Percentiles rank a stretch among this genome's conserved stretches.
Conservation (phyloP, 2,797 vertebrate genomes). For the Manis pentadactyla region DNA sequence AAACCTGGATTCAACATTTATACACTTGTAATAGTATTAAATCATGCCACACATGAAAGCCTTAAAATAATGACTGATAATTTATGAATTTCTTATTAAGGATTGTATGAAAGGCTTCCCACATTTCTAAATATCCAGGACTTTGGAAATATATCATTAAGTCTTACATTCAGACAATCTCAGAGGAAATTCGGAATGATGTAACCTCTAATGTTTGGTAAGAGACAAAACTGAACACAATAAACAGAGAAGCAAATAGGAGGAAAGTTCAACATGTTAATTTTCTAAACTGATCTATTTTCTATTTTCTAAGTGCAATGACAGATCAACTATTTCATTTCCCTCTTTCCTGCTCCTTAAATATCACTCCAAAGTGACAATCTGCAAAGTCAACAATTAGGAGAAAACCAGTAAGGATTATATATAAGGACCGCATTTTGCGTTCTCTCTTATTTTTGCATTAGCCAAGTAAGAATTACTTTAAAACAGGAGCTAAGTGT, state of each 20-base stretch:
- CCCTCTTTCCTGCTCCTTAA: not conserved
- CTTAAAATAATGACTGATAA: not conserved
- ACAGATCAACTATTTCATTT: not conserved
- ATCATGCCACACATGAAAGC: not conserved
- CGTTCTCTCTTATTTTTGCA: not conserved
- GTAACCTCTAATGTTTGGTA: not conserved
- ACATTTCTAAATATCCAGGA: not conserved
- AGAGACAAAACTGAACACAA: not conserved
- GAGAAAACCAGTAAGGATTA: not conserved
- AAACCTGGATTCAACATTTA: not conserved
- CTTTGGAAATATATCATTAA: not conserved
- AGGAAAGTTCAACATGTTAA: not conserved
- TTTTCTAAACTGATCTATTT: not conserved
- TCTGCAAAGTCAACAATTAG: not conserved
- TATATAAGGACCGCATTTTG: not conserved
- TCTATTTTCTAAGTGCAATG: not conserved
- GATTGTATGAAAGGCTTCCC: not conserved
- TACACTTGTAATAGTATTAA: not conserved
- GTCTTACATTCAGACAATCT: not conserved
- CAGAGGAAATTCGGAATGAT: not conserved
- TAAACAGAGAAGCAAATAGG: not conserved
- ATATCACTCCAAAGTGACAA: not conserved
- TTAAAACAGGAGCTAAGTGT: not conserved
- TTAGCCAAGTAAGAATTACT: constrained; percentile 16
- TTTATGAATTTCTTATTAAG: not conserved